A percentile compares a stretch with the other conserved stretches of the same genome.
Conservation (phyloP, 1,140 invertebrate species). For the Procambarus virginalis region DNA sequence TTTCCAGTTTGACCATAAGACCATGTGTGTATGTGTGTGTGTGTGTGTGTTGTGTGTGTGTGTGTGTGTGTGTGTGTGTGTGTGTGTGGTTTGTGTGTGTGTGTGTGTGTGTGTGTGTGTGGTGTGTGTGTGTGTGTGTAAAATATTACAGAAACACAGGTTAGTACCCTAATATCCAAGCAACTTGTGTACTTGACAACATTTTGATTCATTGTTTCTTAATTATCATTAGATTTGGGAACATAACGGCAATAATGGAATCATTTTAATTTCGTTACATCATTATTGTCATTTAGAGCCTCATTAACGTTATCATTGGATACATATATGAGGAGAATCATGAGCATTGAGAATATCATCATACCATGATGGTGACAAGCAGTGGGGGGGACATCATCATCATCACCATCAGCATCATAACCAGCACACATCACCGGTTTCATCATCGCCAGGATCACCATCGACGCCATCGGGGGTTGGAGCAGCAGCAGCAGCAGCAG, state of each 20-base stretch:
- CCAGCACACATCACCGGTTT: background rate
- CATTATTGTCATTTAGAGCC: background rate
- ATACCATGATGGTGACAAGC: constrained; percentile 5
- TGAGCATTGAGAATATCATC: constrained; percentile 10
- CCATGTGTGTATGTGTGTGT: background rate
- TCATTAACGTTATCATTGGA: background rate
- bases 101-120: background rate
- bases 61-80: constrained; percentile 20
- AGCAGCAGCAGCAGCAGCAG: constrained; percentile 8
- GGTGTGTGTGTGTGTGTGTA: constrained; percentile 18
- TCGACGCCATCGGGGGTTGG: background rate
- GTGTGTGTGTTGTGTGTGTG: background rate
- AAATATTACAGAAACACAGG: background rate
- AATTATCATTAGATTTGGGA: background rate
- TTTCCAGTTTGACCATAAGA: too few relatives aligned
- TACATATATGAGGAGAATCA: background rate
- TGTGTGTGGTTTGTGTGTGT: background rate
- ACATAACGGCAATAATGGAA: background rate
- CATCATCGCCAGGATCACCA: constrained; percentile 8
- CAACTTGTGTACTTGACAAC: constrained; percentile 36
- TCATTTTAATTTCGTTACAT: background rate
- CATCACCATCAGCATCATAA: background rate
- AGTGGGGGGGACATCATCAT: constrained; percentile 11
- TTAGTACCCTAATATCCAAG: constrained; percentile 14
- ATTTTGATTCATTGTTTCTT: constrained; percentile 39